phyloP scores from a whole-genome alignment of 2,113 vertebrate species.

The Rallus limicola region DNA sequence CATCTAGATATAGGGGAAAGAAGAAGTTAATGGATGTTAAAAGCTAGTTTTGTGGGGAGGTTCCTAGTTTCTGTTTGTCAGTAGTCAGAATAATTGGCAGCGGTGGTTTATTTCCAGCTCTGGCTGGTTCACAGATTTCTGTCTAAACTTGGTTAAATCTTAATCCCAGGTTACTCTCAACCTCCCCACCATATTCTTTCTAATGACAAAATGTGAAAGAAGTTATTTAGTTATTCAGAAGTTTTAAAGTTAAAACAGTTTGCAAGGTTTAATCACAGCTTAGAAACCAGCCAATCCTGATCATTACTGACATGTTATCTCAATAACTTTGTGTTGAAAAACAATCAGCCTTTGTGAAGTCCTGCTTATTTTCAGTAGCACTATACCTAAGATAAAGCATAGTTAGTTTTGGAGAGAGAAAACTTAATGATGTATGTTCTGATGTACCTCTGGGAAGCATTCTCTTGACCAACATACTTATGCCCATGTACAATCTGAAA shows the following conservation, averaged over 20 bases:
- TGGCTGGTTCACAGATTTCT: neutral
- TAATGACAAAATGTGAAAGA: neutral
- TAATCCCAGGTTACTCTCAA: neutral
- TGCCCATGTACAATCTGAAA: neutral
- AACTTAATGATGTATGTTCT: neutral
- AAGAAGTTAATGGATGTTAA: neutral
- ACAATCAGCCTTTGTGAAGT: neutral
- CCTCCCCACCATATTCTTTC: neutral
- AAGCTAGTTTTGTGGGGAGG: neutral
- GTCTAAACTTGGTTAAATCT: neutral
- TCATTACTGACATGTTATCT: neutral
- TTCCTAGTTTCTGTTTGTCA: neutral
- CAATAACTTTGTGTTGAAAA: neutral
- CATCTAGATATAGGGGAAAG: neutral
- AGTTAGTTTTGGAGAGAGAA: neutral
- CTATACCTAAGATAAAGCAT: neutral
- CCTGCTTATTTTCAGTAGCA: neutral
- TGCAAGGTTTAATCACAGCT: neutral
- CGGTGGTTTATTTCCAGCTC: neutral
- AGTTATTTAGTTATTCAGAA: neutral
- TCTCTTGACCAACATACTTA: neutral
- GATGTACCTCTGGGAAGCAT: neutral
- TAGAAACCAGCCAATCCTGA: neutral
- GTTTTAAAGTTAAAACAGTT: neutral
- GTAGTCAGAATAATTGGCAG: neutral